Evolutionary conservation across 2,797 vertebrate species (phyloP).

Genomic region (Tamandua tetradactyla): DNA sequence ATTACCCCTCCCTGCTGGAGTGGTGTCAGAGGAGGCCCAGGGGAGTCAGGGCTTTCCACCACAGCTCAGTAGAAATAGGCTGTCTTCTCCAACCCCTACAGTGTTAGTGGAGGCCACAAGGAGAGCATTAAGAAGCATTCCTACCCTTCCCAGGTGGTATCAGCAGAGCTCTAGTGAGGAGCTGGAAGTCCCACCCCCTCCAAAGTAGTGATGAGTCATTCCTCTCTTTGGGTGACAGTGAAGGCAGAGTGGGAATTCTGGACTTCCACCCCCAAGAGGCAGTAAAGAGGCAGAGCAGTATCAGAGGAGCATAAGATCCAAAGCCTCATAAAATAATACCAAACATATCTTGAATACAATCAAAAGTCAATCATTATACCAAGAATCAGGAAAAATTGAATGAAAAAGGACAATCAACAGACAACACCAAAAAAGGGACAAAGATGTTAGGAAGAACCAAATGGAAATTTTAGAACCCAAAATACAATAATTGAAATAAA

Average conservation of each 20-base stretch:
- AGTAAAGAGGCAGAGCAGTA: background rate
- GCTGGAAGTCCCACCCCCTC: background rate
- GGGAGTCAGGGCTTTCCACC: background rate
- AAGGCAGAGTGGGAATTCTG: background rate
- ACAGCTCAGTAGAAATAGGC: background rate
- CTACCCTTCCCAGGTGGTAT: background rate
- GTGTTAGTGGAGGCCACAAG: background rate
- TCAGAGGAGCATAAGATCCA: background rate
- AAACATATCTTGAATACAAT: background rate
- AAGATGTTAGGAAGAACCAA: background rate
- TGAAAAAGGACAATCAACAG: background rate
- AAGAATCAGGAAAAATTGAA: background rate
- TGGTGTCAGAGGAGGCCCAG: background rate
- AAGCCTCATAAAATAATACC: background rate
- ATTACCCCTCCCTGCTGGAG: rapidly evolving
- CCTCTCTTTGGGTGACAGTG: background rate
- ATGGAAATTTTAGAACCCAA: background rate
- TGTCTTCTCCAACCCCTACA: background rate
- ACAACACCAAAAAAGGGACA: background rate
- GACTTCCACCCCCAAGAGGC: background rate
- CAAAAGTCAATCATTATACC: background rate
- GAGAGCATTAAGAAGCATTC: background rate
- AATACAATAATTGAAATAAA: background rate
- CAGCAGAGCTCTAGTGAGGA: background rate
- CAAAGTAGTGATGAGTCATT: background rate